Evolutionary conservation across 2,888 invertebrate genomes (phyloP).

Genomic region (Sturmia bella): DNA sequence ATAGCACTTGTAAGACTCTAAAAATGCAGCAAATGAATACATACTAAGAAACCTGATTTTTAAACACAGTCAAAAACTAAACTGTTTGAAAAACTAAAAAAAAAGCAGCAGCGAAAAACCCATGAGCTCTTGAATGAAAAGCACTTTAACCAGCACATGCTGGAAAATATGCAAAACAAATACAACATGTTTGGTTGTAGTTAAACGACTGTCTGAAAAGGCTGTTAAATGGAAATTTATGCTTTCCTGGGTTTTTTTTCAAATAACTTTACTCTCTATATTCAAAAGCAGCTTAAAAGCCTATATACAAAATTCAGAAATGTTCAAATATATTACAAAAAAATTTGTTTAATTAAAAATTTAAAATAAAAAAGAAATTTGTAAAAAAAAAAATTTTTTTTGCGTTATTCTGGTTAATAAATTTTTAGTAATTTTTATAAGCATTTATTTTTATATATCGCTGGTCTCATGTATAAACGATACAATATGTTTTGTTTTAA

Average conservation of each 20-base stretch:
- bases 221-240: neutral
- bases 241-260: too few relatives aligned
- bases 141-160: neutral
- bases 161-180: neutral
- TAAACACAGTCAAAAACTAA: slow-evolving; percentile 4
- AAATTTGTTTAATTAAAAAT: neutral
- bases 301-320: too few relatives aligned
- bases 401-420: neutral
- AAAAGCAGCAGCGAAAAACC: slow-evolving; percentile 37
- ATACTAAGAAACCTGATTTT: slow-evolving; percentile 18
- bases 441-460: too few relatives aligned
- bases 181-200: neutral
- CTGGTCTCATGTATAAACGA: too few relatives aligned
- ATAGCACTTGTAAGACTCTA: neutral
- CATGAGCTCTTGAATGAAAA: slow-evolving; percentile 57
- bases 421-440: neutral
- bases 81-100: slow-evolving; percentile 1
- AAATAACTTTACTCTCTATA: too few relatives aligned
- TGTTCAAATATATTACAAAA: too few relatives aligned
- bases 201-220: neutral
- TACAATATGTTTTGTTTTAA: too few relatives aligned
- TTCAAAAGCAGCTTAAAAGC: too few relatives aligned
- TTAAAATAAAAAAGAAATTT: slow-evolving; percentile 31
- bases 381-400: too few relatives aligned
- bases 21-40: slow-evolving; percentile 39